A percentile compares a stretch with the other conserved stretches of the same genome.
Evolutionary conservation across 2,113 vertebrate species (phyloP).

Genomic region (Tinamus guttatus): DNA sequence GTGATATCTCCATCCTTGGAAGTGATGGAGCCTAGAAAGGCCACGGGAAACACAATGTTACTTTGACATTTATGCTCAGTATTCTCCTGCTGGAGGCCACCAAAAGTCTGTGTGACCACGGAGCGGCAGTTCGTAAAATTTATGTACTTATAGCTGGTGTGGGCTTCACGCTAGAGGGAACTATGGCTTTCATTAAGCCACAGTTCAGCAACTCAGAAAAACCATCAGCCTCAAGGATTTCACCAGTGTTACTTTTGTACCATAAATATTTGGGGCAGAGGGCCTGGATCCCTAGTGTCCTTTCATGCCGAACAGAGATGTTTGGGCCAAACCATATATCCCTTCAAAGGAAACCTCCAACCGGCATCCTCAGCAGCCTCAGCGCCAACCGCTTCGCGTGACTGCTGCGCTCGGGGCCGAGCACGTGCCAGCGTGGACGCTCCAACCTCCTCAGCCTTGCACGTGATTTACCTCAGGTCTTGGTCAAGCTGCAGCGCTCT

Average conservation of each 20-base stretch:
- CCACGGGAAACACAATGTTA: not conserved
- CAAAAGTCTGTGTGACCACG: not conserved
- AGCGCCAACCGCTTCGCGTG: not conserved
- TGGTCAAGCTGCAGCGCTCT: not conserved
- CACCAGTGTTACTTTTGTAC: not conserved
- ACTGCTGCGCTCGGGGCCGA: no score
- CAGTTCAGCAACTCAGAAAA: not conserved
- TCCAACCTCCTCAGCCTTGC: not conserved
- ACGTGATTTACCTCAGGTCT: not conserved
- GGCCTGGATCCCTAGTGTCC: no score
- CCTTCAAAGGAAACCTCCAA: not conserved
- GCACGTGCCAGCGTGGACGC: not conserved
- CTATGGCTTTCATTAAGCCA: not conserved
- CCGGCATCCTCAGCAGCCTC: not conserved
- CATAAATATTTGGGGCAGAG: accelerated
- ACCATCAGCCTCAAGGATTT: not conserved
- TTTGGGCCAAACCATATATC: not conserved
- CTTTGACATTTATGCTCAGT: not conserved
- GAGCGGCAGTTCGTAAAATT: not conserved
- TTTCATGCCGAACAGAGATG: not conserved
- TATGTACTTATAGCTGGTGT: not conserved
- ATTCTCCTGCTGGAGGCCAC: not conserved
- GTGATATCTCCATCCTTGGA: accelerated
- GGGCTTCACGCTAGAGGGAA: not conserved
- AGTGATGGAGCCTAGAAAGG: not conserved